Conservation (phyloP, 2,888 invertebrate species). For the Axea sp. region DNA sequence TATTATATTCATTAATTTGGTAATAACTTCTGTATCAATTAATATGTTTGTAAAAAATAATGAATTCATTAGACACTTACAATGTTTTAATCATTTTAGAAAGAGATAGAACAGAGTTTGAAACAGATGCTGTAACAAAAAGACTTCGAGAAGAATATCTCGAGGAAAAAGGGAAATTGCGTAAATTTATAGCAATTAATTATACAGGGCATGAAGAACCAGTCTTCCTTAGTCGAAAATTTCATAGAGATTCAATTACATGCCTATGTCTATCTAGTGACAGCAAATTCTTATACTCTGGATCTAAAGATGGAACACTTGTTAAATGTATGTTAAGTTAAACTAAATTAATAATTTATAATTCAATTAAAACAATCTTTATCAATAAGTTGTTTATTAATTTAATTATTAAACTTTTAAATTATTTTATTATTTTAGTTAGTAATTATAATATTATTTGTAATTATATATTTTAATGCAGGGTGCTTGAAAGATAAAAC, state of each 20-base stretch:
- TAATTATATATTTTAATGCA: constrained; percentile 60
- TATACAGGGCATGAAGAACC: constrained; percentile 79
- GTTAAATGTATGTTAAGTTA: constrained; percentile 82
- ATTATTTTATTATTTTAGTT: no score
- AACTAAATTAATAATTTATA: no score
- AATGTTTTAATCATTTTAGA: constrained; percentile 78
- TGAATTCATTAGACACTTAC: no score
- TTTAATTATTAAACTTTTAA: no score
- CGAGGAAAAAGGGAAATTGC: constrained; percentile 90
- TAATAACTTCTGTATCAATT: no score
- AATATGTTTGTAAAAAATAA: no score
- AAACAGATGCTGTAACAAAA: constrained; percentile 85
- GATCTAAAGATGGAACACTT: constrained; percentile 92
- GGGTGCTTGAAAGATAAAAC: constrained; percentile 84
- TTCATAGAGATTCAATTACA: constrained; percentile 89
- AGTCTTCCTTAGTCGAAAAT: constrained; percentile 84
- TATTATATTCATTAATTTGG: no score
- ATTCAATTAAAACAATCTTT: no score
- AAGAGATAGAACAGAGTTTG: constrained; percentile 84
- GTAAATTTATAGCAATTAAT: constrained; percentile 86
- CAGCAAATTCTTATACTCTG: constrained; percentile 87
- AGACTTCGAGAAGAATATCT: constrained; percentile 91
- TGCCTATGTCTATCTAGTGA: constrained; percentile 89
- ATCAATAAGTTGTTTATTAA: no score
- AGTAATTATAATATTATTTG: background rate